Evolutionary conservation across 2,888 invertebrate genomes (phyloP), one percentile per base, ranked within the genome.

Genomic region (Mesorhabditis spiculigera): DNA sequence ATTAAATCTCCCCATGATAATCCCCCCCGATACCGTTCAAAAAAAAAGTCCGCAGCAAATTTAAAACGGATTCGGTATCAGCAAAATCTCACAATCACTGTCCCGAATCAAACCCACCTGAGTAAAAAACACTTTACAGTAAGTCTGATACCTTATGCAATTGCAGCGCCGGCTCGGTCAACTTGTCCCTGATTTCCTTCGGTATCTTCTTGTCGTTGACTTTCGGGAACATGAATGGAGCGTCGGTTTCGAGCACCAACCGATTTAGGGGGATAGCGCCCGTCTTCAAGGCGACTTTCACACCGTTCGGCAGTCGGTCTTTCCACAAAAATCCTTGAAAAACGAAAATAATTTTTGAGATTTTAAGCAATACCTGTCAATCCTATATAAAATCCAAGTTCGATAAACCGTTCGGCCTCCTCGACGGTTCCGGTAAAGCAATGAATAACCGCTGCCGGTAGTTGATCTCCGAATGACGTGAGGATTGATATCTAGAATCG

Each of bases 281-380:
- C 83, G 92, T 92, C 50, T 92, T 92, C 58, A 95, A 87, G 74
- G 94, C 88, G 86, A 92, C 91, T 68, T 94, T 89, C 4, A 95
- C 92, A 10, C 95, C 94, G 68, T 92, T 92, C 85, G 93, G 93
- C 5, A 93, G 92, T 87, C 94, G 94, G 85, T 95, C 95, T 89
- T 94, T 93, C 88, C 93, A 93, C 16, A 93, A 88, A 84, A 92
- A 93, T 45, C 93, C 92, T 87, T 87, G 86, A 86, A 86, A 45
- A 5, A 4, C n/a, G 63, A 10, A 63, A 28, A n/a, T 16, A 63
- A 28, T 68, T n/a, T n/a, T n/a, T n/a, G n/a, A n/a, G 41, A 16
- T n/a, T 43, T 13, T 70, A 45, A 43, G 8, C 41, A 41, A 45
- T 45, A 90, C 91, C 92, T 79, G 92, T 92, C 79, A 93, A 88